Percentiles rank a stretch among this genome's conserved stretches.
Conservation (phyloP, 2,797 vertebrate genomes). For the Petrocephalus sullivani region DNA sequence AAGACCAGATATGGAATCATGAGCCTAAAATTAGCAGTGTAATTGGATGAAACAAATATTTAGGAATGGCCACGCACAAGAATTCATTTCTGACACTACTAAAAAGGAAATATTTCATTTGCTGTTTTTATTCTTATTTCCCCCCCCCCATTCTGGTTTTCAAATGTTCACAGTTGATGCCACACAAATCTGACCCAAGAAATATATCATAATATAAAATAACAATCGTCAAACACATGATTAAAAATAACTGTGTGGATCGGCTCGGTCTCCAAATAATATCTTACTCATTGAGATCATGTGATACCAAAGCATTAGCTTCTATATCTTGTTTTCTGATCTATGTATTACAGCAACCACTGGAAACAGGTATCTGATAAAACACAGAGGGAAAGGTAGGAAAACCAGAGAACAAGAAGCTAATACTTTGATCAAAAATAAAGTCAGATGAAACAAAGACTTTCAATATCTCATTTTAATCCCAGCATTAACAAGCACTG, state of each 20-base stretch:
- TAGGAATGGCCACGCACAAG: neutral
- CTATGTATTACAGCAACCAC: neutral
- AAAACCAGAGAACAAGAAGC: constrained; percentile 39
- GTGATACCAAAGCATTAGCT: constrained; percentile 43
- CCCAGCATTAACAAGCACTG: constrained; percentile 48
- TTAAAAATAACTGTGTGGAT: constrained; percentile 69
- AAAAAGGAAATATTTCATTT: constrained; percentile 24
- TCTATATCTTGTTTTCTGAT: constrained; percentile 39
- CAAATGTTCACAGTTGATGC: constrained; percentile 72
- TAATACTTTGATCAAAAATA: constrained; percentile 45
- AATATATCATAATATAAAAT: constrained; percentile 65
- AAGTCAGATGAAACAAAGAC: constrained; percentile 49
- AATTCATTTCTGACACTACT: neutral
- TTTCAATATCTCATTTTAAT: constrained; percentile 54
- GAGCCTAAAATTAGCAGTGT: neutral
- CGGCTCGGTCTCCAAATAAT: constrained; percentile 52
- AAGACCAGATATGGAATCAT: neutral
- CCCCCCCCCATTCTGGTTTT: constrained; percentile 57
- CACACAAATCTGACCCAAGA: constrained; percentile 65
- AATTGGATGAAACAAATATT: neutral
- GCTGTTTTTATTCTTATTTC: constrained; percentile 66
- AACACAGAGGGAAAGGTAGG: constrained; percentile 6
- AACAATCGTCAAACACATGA: constrained; percentile 65
- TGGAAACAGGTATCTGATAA: constrained; percentile 6
- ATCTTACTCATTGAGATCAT: constrained; percentile 53